These are phyloP conservation scores for Cyprinus carpio DNA, from an alignment of 2,113 vertebrate genomes.

Conservation along the genomic window DNA sequence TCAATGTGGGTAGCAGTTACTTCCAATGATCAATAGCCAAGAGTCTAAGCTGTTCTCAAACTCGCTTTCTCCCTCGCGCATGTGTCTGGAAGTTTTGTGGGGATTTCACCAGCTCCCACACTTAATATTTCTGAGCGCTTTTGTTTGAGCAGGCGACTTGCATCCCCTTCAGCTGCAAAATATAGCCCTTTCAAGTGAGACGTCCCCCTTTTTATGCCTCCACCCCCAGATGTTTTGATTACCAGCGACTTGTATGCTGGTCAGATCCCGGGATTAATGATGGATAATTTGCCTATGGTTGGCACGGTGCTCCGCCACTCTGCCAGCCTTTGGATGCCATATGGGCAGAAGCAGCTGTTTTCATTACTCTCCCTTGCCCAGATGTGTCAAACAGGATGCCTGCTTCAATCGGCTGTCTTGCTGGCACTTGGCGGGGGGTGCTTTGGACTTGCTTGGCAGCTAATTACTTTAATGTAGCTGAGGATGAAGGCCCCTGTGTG, in stretches of 20 bases:
- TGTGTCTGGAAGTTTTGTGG: constrained; percentile 32
- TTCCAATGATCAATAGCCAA: constrained; percentile 29
- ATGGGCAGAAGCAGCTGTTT: constrained; percentile 99
- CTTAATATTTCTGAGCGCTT: constrained; percentile 58
- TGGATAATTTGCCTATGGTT: constrained; percentile 99
- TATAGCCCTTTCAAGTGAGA: constrained; percentile 68
- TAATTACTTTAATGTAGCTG: constrained; percentile 98
- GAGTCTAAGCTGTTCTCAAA: background rate
- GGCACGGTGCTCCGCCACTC: constrained; percentile 83
- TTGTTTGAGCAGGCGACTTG: constrained; percentile 61
- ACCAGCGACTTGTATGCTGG: constrained; percentile 92
- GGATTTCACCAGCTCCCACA: constrained; percentile 45
- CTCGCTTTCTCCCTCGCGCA: background rate
- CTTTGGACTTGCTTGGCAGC: constrained; percentile 90
- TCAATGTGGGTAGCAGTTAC: constrained; percentile 18
- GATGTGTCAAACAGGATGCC: constrained; percentile 99
- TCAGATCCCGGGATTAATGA: constrained; percentile 99
- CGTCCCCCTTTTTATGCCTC: constrained; percentile 70
- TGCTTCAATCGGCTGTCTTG: constrained; percentile 82
- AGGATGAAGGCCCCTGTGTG: constrained; percentile 82
- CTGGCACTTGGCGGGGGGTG: constrained; percentile 90
- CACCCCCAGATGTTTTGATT: constrained; percentile 94
- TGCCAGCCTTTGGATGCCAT: constrained; percentile 96
- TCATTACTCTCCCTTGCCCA: constrained; percentile 99
- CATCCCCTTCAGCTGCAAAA: constrained; percentile 64